Evolutionary conservation across 2,797 vertebrate species (phyloP).

Genomic region (Coluber constrictor): DNA sequence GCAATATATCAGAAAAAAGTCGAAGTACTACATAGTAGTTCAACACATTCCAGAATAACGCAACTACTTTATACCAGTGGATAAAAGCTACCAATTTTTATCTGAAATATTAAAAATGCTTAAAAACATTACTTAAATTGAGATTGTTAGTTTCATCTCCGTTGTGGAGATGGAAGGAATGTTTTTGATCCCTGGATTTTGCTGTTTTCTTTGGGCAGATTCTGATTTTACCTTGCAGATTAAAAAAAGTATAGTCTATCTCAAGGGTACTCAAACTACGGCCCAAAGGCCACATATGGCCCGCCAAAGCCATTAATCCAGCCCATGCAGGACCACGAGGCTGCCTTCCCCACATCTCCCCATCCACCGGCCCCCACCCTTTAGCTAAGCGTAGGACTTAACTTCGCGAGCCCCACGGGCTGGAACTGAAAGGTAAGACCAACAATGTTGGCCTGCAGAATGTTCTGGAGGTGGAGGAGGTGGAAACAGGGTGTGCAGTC

Average conservation of each 20-base stretch:
- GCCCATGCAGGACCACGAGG: too few species aligned
- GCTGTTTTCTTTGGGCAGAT: not conserved
- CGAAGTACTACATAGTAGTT: not conserved
- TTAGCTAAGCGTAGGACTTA: too few species aligned
- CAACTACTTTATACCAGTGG: not conserved
- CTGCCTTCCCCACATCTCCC: too few species aligned
- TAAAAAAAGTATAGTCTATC: not conserved
- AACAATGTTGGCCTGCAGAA: too few species aligned
- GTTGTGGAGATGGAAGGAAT: too few species aligned
- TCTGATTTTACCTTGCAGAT: not conserved
- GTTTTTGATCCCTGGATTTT: not conserved
- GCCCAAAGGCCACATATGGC: rapidly evolving
- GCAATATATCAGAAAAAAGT: not conserved
- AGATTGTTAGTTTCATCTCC: not conserved
- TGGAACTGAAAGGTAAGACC: too few species aligned
- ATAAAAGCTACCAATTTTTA: not conserved
- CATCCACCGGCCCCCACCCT: too few species aligned
- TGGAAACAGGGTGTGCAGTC: too few species aligned
- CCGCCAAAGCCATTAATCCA: too few species aligned
- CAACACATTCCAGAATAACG: not conserved
- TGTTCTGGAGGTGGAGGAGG: too few species aligned
- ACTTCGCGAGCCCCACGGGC: too few species aligned
- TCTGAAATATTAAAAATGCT: not conserved
- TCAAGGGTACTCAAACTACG: not conserved
- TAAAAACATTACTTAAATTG: not conserved